A percentile compares a stretch with the other conserved stretches of the same genome.
Conservation (phyloP, 2,888 invertebrate genomes). For the Lysandra bellargus region DNA sequence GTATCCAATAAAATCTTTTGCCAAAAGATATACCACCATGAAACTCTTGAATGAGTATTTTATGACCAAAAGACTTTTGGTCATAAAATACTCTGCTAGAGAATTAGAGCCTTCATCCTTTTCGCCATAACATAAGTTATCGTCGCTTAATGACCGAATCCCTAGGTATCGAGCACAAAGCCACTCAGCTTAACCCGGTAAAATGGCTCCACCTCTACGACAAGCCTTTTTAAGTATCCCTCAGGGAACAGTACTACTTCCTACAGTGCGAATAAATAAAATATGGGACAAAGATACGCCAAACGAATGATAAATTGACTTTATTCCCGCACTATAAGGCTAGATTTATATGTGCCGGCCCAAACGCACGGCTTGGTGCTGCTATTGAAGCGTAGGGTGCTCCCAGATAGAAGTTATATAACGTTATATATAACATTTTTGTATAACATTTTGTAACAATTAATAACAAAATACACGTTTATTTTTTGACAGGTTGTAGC, state of each 20-base stretch:
- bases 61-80: background rate
- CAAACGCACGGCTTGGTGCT: too few species aligned
- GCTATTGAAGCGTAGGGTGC: too few species aligned
- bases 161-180: background rate
- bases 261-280: slow-evolving; percentile 6
- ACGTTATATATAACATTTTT: too few species aligned
- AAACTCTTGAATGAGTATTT: too few species aligned
- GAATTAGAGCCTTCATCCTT: background rate
- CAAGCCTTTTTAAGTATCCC: background rate
- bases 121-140: background rate
- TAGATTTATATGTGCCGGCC: too few species aligned
- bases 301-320: background rate
- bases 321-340: background rate
- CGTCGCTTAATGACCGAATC: background rate
- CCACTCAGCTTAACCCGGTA: background rate
- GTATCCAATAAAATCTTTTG: too few species aligned
- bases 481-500: too few species aligned
- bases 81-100: background rate
- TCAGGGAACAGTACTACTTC: background rate
- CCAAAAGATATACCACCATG: too few species aligned
- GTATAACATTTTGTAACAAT: too few species aligned
- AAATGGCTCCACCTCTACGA: background rate
- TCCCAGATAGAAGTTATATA: too few species aligned
- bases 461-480: too few species aligned
- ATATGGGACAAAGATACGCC: background rate